Percentiles rank a stretch among this genome's conserved stretches.
These are phyloP conservation scores for Dendrolimus pini DNA, from an alignment of 2,888 invertebrate genomes.

Conservation along the genomic window DNA sequence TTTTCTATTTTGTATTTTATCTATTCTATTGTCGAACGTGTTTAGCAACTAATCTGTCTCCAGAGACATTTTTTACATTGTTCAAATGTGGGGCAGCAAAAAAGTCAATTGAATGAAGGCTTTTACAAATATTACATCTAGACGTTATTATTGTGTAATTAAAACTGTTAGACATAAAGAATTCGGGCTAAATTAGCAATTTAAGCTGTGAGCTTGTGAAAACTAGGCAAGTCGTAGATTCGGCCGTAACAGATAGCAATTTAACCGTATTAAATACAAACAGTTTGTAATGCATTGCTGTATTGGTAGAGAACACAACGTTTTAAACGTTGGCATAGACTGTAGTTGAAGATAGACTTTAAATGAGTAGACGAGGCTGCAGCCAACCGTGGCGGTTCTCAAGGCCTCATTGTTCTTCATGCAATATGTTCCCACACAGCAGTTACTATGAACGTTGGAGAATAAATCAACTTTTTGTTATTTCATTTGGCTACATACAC, in stretches of 20 bases:
- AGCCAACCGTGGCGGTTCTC: constrained; percentile 44
- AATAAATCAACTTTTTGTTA: constrained; percentile 48
- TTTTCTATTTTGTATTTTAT: constrained; percentile 26
- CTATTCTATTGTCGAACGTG: constrained; percentile 21
- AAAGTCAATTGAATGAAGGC: background rate
- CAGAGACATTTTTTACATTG: constrained; percentile 16
- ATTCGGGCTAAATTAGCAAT: background rate
- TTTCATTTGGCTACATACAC: constrained; percentile 14
- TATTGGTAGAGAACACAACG: constrained; percentile 21
- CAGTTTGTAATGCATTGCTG: background rate
- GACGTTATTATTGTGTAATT: background rate
- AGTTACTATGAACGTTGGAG: constrained; percentile 54
- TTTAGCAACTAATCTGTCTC: constrained; percentile 20
- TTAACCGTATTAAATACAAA: background rate
- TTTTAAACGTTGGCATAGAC: constrained; percentile 21
- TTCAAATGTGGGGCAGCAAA: constrained; percentile 5
- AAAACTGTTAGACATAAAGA: background rate
- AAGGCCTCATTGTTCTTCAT: constrained; percentile 62
- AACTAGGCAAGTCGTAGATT: background rate
- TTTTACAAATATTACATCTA: background rate
- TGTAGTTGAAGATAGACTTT: constrained; percentile 26
- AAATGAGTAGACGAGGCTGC: constrained; percentile 30
- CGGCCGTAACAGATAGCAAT: background rate
- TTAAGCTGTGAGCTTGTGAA: background rate
- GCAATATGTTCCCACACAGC: constrained; percentile 61